These are phyloP conservation scores for Oreochromis niloticus DNA, from an alignment of 2,113 vertebrate species.

Conservation along the genomic window DNA sequence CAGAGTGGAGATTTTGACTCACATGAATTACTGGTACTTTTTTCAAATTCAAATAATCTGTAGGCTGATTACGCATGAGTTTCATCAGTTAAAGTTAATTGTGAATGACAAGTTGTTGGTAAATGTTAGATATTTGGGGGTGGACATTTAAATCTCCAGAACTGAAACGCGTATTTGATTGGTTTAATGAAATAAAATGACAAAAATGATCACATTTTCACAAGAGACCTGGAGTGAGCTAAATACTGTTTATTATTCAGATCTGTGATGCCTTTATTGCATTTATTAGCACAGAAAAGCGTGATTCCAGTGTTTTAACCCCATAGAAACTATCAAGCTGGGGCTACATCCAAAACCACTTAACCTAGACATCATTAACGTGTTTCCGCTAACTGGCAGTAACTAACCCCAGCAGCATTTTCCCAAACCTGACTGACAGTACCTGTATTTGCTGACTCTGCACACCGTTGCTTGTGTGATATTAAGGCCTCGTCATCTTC, in stretches of 20 bases:
- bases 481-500: slow-evolving; percentile 30
- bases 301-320: not conserved
- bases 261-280: not conserved
- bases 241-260: not conserved
- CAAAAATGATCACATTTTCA: not conserved
- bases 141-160: not conserved
- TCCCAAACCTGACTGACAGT: not conserved
- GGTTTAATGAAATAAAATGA: not conserved
- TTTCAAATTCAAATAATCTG: not conserved
- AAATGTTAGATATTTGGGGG: not conserved
- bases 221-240: rapidly evolving
- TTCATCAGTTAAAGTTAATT: not conserved
- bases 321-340: rapidly evolving
- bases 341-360: not conserved
- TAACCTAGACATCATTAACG: not conserved
- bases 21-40: not conserved
- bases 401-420: not conserved
- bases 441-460: slow-evolving; percentile 34
- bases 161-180: not conserved
- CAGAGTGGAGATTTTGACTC: not conserved
- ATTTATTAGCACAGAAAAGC: not conserved
- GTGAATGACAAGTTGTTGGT: not conserved
- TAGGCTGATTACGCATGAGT: not conserved
- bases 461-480: slow-evolving; percentile 2
- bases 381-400: not conserved